Evolutionary conservation across 2,888 invertebrate species (phyloP).

Genomic region (Tetropium fuscum): DNA sequence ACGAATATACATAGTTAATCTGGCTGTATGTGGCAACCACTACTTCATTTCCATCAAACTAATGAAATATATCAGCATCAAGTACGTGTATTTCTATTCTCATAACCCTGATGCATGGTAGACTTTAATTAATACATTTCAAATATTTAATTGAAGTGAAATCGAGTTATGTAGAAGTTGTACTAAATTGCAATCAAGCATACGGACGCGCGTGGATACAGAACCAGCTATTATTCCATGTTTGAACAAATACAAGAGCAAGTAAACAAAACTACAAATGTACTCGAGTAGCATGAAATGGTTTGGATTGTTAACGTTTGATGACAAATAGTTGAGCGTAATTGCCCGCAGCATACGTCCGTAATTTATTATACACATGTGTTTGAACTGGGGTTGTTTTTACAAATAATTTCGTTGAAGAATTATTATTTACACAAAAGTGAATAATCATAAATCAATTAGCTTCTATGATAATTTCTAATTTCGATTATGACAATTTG

Average conservation of each 20-base stretch:
- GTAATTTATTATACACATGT: conserved; percentile 13
- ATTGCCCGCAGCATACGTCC: conserved; percentile 52
- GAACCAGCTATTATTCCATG: conserved; percentile 22
- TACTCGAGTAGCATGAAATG: conserved; percentile 43
- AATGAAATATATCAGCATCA: no score
- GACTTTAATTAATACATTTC: neutral
- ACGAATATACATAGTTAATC: no score
- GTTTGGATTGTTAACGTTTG: conserved; percentile 46
- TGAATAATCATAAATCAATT: neutral
- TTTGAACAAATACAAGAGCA: conserved; percentile 34
- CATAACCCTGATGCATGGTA: no score
- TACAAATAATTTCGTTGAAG: neutral
- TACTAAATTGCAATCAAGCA: conserved; percentile 14
- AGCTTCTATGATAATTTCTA: no score
- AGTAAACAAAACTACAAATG: conserved; percentile 48
- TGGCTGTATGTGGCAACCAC: no score
- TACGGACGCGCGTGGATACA: neutral
- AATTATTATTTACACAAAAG: neutral
- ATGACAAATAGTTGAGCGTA: conserved; percentile 51
- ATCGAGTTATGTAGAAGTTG: conserved; percentile 11
- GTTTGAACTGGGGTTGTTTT: neutral
- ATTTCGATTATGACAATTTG: no score
- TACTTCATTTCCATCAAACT: no score
- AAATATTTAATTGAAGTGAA: conserved; percentile 6
- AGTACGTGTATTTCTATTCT: no score